These are phyloP conservation scores for Boloria euphrosyne DNA, from an alignment of 2,888 invertebrate genomes.

Conservation along the genomic window DNA sequence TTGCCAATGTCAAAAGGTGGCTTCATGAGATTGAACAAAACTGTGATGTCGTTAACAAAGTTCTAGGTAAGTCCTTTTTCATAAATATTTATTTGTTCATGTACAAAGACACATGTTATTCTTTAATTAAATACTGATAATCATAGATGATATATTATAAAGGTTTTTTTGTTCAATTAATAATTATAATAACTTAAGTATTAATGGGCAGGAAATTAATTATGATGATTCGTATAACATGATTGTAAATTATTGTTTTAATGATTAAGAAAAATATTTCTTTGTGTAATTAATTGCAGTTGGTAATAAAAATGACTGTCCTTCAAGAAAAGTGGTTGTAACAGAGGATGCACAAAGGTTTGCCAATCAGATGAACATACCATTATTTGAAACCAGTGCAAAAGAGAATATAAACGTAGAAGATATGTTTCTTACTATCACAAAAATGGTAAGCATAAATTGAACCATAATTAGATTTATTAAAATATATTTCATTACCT, in stretches of 20 bases:
- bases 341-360: conserved; percentile 98
- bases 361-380: conserved; percentile 98
- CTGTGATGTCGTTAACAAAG: conserved; percentile 99
- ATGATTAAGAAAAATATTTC: not conserved
- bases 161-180: not conserved
- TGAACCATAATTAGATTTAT: conserved; percentile 10
- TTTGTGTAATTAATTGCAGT: conserved; percentile 81
- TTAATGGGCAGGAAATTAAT: not conserved
- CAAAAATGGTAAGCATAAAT: conserved; percentile 76
- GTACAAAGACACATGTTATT: not conserved
- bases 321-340: conserved; percentile 96
- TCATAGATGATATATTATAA: not conserved
- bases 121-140: conserved; percentile 2
- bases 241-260: conserved; percentile 4
- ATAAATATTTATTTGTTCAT: not conserved
- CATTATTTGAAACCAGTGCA: conserved; percentile 98
- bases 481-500: not conserved
- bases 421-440: conserved; percentile 93
- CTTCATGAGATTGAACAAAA: conserved; percentile 99
- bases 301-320: conserved; percentile 98
- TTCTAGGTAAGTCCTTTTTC: conserved; percentile 87
- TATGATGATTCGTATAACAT: conserved; percentile 13
- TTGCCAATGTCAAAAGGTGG: conserved; percentile 99
- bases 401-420: conserved; percentile 99
- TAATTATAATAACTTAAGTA: conserved; percentile 9